Evolutionary conservation across 2,113 vertebrate genomes (phyloP).

Genomic region (Sitta europaea): DNA sequence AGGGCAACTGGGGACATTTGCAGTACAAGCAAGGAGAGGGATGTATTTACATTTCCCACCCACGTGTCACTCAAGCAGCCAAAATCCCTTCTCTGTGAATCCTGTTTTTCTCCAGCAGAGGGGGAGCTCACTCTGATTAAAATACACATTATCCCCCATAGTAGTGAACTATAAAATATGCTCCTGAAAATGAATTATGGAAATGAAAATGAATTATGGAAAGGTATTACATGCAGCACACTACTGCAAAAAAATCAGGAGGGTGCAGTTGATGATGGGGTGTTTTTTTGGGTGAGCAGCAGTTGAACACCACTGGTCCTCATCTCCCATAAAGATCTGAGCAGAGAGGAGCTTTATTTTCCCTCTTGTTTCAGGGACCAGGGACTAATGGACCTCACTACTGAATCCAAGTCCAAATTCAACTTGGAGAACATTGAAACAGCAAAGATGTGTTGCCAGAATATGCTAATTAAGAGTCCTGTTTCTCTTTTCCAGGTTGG

Average conservation of each 20-base stretch:
- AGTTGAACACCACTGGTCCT: neutral
- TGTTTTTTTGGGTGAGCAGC: neutral
- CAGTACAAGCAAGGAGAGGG: neutral
- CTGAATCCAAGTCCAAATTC: neutral
- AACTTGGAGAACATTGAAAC: neutral
- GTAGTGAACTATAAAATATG: neutral
- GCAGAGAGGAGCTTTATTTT: neutral
- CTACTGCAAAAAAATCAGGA: neutral
- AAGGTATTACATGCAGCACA: neutral
- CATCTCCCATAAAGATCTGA: neutral
- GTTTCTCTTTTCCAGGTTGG: conserved; percentile 78
- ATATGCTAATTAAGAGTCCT: neutral
- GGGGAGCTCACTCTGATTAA: conserved; percentile 20
- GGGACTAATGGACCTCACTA: neutral
- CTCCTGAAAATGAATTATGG: neutral
- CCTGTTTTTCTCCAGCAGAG: conserved; percentile 47
- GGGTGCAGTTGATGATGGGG: neutral
- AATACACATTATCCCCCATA: neutral
- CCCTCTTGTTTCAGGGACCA: neutral
- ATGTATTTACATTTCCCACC: neutral
- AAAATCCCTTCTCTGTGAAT: neutral
- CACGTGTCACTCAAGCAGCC: neutral
- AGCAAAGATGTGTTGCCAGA: neutral
- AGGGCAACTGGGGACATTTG: neutral
- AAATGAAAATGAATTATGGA: neutral